Evolutionary conservation across 2,888 invertebrate genomes (phyloP), one percentile per base, ranked within the genome.

Genomic region (Lymantria dispar): DNA sequence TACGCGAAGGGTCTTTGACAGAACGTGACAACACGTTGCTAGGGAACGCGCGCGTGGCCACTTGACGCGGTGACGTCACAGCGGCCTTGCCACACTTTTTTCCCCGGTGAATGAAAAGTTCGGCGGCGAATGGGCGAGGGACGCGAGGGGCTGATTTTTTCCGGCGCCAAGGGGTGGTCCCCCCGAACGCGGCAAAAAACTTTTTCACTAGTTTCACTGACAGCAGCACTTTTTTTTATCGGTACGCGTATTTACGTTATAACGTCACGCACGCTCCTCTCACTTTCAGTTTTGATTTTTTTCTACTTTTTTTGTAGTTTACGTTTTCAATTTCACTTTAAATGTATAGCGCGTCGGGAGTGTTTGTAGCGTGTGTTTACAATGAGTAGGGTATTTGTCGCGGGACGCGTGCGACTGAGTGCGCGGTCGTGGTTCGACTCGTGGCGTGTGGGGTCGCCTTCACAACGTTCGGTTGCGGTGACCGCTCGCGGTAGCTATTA

Each of bases 31-130:
- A 74, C 75, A 72, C 83, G 91, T 90, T 87, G 89, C 91, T 89
- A 91, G 87, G 91, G 70, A 87, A 89, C 86, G 83, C 74, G 75
- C 84, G 87, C 87, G 85, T 83, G 83, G 86, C 82, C 83, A 85
- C 89, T 88, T 86, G 87, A 87, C 83, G 83, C 85, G 78, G 79
- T 89, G 90, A 90, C 90, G 91, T 91, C 89, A 90, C 89, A 76
- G 75, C 81, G 91, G 91, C 91, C 92, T 92, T 91, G 92, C 91
- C 91, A 91, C 91, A 91, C 91, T 91, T 91, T 91, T 91, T 91
- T 91, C 84, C 86, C 84, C 85, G 76, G 88, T 91, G 93, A 93
- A 93, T 93, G 93, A 93, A 93, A 93, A 92, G 91, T 93, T 93
- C 83, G 88, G 90, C 85, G 88, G 85, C 89, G 87, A 87, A 90